Percentiles rank a stretch among this genome's conserved stretches.
These are phyloP conservation scores for Pachyuromys duprasi DNA, from an alignment of 2,797 vertebrate species.

Conservation along the genomic window DNA sequence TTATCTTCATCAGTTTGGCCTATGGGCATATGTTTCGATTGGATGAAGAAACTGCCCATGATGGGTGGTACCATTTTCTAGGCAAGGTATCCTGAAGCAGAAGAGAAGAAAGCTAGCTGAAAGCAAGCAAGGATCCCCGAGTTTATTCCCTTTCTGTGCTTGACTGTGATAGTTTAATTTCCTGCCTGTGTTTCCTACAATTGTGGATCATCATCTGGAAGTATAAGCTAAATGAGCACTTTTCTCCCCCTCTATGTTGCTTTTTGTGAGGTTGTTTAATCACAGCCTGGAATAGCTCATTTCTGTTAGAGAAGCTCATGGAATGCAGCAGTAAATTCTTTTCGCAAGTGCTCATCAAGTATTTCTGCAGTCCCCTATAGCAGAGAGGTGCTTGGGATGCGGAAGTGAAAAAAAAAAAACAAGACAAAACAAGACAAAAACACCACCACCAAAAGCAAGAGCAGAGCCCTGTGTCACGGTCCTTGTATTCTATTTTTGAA, in stretches of 20 bases:
- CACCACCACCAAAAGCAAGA: not conserved
- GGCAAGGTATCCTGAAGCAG: not conserved
- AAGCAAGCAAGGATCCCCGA: fast-evolving
- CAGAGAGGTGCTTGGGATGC: not conserved
- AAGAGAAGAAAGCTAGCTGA: not conserved
- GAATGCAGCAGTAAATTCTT: not conserved
- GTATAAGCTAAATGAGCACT: not conserved
- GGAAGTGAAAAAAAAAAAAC: not conserved
- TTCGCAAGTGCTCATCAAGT: not conserved
- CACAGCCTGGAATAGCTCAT: not conserved
- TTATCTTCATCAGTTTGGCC: not conserved
- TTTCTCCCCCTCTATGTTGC: fast-evolving
- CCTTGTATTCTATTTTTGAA: not conserved
- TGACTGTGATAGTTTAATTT: not conserved
- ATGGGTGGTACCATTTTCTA: not conserved
- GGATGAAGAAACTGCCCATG: not conserved
- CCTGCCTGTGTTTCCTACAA: not conserved
- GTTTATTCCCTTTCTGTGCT: not conserved
- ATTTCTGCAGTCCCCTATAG: not conserved
- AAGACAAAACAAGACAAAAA: not conserved
- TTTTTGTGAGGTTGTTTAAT: not conserved
- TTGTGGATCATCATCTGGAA: not conserved
- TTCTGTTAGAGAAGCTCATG: not conserved
- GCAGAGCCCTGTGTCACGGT: not conserved
- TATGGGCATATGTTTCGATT: not conserved